These are phyloP conservation scores for Sphecodes monilicornis DNA, from an alignment of 2,888 invertebrate species.

Conservation along the genomic window DNA sequence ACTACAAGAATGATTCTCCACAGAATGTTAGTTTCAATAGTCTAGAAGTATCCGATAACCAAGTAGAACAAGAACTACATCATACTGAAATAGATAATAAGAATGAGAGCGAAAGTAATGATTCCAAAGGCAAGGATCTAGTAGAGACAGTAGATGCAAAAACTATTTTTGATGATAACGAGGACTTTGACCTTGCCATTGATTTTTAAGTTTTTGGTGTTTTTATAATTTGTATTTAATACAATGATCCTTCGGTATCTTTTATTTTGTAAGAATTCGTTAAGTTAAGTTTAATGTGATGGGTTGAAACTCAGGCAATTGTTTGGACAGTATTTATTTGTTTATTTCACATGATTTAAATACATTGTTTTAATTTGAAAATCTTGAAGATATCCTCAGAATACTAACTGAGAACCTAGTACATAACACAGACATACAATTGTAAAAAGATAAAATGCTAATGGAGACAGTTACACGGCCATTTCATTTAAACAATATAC, in stretches of 20 bases:
- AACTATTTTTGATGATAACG: constrained; percentile 60
- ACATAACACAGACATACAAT: constrained; percentile 54
- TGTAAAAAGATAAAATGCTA: constrained; percentile 65
- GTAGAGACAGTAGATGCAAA: background rate
- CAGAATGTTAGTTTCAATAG: background rate
- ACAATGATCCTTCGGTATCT: background rate
- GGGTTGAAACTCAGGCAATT: background rate
- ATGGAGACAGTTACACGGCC: constrained; percentile 37
- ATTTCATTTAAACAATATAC: constrained; percentile 25
- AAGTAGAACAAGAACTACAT: background rate
- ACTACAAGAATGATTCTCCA: background rate
- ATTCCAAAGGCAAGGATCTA: background rate
- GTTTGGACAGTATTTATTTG: constrained; percentile 58
- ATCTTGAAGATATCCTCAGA: constrained; percentile 48
- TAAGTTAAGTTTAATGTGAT: constrained; percentile 1
- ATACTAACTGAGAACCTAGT: constrained; percentile 59
- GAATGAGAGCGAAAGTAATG: background rate
- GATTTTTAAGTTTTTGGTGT: constrained; percentile 63
- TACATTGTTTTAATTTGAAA: constrained; percentile 61
- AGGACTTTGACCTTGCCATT: constrained; percentile 65
- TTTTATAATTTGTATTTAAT: background rate
- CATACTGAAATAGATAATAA: background rate
- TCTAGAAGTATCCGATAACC: background rate
- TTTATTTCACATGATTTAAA: constrained; percentile 62
- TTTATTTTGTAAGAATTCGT: background rate